Base-by-base conservation (phyloP, 2,113 vertebrate species). In the Antechinus stuartii region DNA sequence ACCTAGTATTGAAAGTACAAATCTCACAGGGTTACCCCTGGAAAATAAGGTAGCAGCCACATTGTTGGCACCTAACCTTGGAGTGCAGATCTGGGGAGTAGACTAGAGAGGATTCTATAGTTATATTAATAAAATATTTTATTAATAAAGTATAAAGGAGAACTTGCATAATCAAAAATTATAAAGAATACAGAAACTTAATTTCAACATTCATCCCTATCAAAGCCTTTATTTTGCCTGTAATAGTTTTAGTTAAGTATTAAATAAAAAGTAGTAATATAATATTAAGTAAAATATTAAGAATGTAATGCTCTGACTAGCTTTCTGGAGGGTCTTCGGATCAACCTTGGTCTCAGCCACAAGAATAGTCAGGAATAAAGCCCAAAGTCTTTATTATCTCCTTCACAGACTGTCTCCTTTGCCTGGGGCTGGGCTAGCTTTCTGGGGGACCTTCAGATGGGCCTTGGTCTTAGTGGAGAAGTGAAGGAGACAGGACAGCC, bases 161-260 rank as follows among this genome's bases (percentile, higher is more conserved):
- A 57, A 57, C 30, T 68, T 68, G 30, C 30, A 35, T 35, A 57
- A 57, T 9, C 54, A 8, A 76, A 25, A 91, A 27, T 49, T 94
- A 55, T 93, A 61, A 57, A 47, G 57, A 93, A 90, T 14, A 47
- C 95, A 68, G 57, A 95, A 26, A 57, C 3, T 68, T 57, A 9
- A 16, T 93, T 92, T 95, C 56, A 16, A 89, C 90, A 57, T 91
- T 30, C 30, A 91, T 94, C 26, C 50, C 54, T 93, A 49, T 42
- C 89, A 93, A 46, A 95, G 91, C 11, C 95, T 90, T 94, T 89
- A 90, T 94, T 93, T 91, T 68, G 11, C 30, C 61, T 68, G 3
- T 35, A 68, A 14, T 16, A 68, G 61, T 68, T 68, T 68, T 68
- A 68, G 10, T 35, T 61, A 61, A 61, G 11, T 68, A 35, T 68